These are phyloP conservation scores for Linnaemya vulpina DNA, from an alignment of 2,888 invertebrate genomes.

Conservation along the genomic window DNA sequence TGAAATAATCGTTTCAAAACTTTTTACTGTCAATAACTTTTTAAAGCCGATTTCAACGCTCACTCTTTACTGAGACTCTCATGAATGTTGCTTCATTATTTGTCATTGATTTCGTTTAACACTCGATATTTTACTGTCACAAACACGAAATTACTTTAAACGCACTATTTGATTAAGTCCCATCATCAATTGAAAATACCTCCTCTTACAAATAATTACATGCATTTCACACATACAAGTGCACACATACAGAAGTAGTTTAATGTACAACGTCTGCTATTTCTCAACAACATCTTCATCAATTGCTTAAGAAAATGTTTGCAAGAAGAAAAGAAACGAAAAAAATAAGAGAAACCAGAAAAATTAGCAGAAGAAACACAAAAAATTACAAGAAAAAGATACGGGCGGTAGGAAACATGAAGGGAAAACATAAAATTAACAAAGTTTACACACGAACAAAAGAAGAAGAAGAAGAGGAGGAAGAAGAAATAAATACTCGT, in stretches of 20 bases:
- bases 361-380: slow-evolving; percentile 40
- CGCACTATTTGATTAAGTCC: slow-evolving; percentile 39
- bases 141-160: slow-evolving; percentile 17
- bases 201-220: slow-evolving; percentile 24
- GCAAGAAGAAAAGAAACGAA: background rate
- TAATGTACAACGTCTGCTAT: background rate
- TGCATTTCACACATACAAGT: slow-evolving; percentile 16
- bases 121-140: slow-evolving; percentile 20
- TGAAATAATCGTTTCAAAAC: no score
- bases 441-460: slow-evolving; percentile 38
- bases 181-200: slow-evolving; percentile 49
- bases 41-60: background rate
- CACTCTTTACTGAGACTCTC: background rate
- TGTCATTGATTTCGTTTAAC: slow-evolving; percentile 8
- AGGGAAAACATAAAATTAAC: slow-evolving; percentile 35
- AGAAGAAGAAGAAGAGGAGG: no score
- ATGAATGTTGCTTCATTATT: background rate
- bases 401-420: background rate
- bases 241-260: background rate
- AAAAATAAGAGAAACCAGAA: background rate
- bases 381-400: slow-evolving; percentile 18
- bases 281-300: slow-evolving; percentile 19
- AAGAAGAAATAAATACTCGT: background rate
- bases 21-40: no score
- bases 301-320: slow-evolving; percentile 47